Percentiles rank a stretch among this genome's conserved stretches.
Evolutionary conservation across 2,113 vertebrate species (phyloP).

Genomic region (Natator depressus): DNA sequence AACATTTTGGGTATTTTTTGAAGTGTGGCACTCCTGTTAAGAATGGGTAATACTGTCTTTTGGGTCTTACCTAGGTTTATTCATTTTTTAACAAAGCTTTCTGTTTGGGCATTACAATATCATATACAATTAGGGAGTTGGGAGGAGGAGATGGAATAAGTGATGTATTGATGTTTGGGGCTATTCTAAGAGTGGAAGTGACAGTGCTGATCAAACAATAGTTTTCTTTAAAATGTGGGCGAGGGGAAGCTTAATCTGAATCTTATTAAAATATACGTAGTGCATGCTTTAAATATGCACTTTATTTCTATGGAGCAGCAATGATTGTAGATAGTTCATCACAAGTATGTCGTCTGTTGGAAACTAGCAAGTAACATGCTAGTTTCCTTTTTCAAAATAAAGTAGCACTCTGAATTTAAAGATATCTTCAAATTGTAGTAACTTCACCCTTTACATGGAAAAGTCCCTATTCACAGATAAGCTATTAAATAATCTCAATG

Average conservation of each 20-base stretch:
- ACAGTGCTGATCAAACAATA: conserved; percentile 45
- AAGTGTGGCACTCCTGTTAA: neutral
- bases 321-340: conserved; percentile 5
- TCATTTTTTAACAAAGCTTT: neutral
- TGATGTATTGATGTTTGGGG: neutral
- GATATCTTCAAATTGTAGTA: neutral
- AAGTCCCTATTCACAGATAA: neutral
- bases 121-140: neutral
- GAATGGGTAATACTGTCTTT: neutral
- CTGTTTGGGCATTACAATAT: neutral
- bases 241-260: conserved; percentile 48
- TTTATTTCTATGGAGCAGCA: conserved; percentile 28
- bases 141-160: neutral
- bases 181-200: conserved; percentile 53
- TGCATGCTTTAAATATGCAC: conserved; percentile 7
- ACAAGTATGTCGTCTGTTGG: neutral
- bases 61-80: neutral
- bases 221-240: neutral
- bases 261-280: neutral
- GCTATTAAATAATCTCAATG: neutral
- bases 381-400: neutral
- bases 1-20: neutral
- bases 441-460: neutral
- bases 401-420: neutral
- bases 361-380: neutral